These are phyloP conservation scores for Aurelia aurita complex sp. Pacific DNA, from an alignment of 30 jellyfish, hydroid and myxozoan species.

Conservation along the genomic window DNA sequence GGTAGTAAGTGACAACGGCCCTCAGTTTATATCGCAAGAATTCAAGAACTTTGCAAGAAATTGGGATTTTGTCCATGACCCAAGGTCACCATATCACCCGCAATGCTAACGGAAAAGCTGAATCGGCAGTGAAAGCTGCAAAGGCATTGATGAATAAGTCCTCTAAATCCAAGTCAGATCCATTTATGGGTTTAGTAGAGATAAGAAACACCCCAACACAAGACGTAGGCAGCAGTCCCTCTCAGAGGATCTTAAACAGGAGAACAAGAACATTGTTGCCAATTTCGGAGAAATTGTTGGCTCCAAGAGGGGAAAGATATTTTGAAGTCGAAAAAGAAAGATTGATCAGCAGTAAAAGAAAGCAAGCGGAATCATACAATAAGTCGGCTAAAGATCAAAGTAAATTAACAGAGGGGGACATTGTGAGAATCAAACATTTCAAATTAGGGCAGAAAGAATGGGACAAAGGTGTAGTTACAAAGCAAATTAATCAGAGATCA, in stretches of 20 bases:
- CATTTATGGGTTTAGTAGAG: conserved; percentile 9
- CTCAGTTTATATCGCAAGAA: too few species aligned
- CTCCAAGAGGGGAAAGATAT: conserved; percentile 17
- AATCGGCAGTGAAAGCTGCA: conserved; percentile 52
- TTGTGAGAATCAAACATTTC: conserved; percentile 12
- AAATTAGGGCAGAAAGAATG: conserved; percentile 28
- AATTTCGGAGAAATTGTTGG: conserved; percentile 4
- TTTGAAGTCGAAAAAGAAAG: not conserved
- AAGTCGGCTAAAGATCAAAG: not conserved
- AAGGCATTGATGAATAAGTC: conserved; percentile 27
- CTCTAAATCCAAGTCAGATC: conserved; percentile 17
- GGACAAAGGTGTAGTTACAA: conserved; percentile 9
- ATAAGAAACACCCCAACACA: conserved; percentile 28
- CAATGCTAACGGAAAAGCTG: conserved; percentile 37
- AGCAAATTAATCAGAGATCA: conserved; percentile 15
- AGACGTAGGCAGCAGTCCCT: conserved; percentile 29
- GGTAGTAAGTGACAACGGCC: too few species aligned
- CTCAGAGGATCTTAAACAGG: conserved; percentile 37
- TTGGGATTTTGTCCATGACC: conserved; percentile 35
- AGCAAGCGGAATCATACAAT: not conserved
- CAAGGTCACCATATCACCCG: conserved; percentile 23
- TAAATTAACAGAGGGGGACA: conserved; percentile 6
- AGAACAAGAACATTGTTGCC: conserved; percentile 51
- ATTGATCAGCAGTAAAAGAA: not conserved
- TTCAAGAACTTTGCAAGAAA: too few species aligned